Percentiles rank a stretch among this genome's conserved stretches.
phyloP scores from a whole-genome alignment of 2,797 vertebrate species.

The Acanthis flammea region DNA sequence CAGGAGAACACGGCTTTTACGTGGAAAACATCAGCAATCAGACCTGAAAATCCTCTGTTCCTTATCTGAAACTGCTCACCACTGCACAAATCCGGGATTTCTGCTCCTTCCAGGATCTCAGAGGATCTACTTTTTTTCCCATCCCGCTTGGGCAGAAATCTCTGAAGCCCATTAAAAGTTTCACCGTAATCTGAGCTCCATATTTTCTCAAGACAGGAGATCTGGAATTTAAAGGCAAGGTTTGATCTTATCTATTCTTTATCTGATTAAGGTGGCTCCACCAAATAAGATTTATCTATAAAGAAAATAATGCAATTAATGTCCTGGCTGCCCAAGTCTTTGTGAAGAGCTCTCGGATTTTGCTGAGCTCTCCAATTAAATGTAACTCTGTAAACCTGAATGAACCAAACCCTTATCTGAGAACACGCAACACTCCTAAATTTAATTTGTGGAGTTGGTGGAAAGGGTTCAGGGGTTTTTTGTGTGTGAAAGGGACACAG shows the following conservation, averaged over 20 bases:
- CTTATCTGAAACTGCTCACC: constrained; percentile 79
- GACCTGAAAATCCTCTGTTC: not conserved
- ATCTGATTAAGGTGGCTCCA: constrained; percentile 77
- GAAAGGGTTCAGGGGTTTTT: not conserved
- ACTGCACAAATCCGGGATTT: constrained; percentile 70
- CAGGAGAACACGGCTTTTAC: constrained; percentile 76
- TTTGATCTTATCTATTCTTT: constrained; percentile 82
- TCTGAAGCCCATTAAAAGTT: constrained; percentile 47
- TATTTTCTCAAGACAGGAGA: constrained; percentile 74
- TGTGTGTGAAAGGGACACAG: constrained; percentile 8
- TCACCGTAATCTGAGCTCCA: constrained; percentile 63
- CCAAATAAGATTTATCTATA: constrained; percentile 72
- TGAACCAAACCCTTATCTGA: not conserved
- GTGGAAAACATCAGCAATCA: constrained; percentile 81
- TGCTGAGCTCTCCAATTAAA: constrained; percentile 38
- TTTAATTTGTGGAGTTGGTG: constrained; percentile 3
- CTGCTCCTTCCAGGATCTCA: constrained; percentile 67
- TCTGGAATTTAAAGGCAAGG: constrained; percentile 80
- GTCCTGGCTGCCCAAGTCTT: constrained; percentile 30
- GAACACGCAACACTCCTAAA: not conserved
- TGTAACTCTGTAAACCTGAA: constrained; percentile 42
- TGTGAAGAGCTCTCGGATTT: constrained; percentile 27
- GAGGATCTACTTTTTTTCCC: constrained; percentile 71
- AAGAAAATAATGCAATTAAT: constrained; percentile 72
- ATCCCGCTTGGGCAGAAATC: constrained; percentile 59